These are phyloP conservation scores for Synanthedon formicaeformis DNA, from an alignment of 2,888 invertebrate genomes.

Conservation along the genomic window DNA sequence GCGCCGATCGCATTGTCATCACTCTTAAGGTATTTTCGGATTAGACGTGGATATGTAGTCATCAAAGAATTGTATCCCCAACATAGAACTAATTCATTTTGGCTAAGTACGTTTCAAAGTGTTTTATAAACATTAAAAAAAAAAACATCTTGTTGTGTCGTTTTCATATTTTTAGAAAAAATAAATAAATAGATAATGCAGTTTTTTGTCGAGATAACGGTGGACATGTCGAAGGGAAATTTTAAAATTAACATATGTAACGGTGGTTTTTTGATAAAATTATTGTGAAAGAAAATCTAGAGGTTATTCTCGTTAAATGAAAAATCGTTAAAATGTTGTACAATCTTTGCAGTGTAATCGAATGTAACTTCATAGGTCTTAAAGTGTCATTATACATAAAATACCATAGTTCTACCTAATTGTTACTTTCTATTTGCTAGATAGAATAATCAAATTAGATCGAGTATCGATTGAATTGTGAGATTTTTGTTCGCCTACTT, in stretches of 20 bases:
- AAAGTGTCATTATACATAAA: slow-evolving; percentile 39
- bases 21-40: slow-evolving; percentile 42
- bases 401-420: slow-evolving; percentile 64
- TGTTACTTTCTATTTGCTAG: slow-evolving; percentile 70
- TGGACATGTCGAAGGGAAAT: slow-evolving; percentile 35
- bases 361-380: slow-evolving; percentile 45
- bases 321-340: slow-evolving; percentile 50
- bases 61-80: slow-evolving; percentile 58
- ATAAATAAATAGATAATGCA: slow-evolving; percentile 48
- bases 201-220: slow-evolving; percentile 30
- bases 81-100: slow-evolving; percentile 47
- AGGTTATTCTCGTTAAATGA: slow-evolving; percentile 51
- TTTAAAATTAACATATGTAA: slow-evolving; percentile 35
- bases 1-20: slow-evolving; percentile 24
- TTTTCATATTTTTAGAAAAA: slow-evolving; percentile 60
- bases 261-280: slow-evolving; percentile 46
- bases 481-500: neutral
- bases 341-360: slow-evolving; percentile 53
- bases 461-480: slow-evolving; percentile 33
- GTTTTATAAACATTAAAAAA: slow-evolving; percentile 35
- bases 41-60: slow-evolving; percentile 57
- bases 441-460: slow-evolving; percentile 70
- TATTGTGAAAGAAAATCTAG: slow-evolving; percentile 44
- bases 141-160: slow-evolving; percentile 60
- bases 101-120: slow-evolving; percentile 49